Conservation (phyloP, 2,113 vertebrate genomes). For the Corythornis cristatus region DNA sequence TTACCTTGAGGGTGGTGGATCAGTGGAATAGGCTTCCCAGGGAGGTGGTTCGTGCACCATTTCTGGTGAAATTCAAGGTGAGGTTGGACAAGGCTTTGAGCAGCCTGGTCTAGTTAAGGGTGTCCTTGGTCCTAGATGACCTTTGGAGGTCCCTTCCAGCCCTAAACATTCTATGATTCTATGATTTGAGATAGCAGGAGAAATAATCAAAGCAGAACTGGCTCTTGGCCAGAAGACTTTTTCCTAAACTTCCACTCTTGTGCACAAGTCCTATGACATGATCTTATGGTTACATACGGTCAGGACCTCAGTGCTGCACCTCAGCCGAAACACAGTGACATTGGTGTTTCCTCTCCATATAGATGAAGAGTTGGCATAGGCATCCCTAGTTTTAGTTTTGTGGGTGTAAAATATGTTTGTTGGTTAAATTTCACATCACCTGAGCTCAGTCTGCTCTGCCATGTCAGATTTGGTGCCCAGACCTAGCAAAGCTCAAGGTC, state of each 20-base stretch:
- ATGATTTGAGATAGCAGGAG: background rate
- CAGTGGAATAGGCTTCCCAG: too few species aligned
- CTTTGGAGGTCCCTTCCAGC: too few species aligned
- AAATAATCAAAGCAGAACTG: constrained; percentile 14
- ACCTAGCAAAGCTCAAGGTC: background rate
- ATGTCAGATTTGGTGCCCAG: background rate
- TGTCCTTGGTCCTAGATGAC: too few species aligned
- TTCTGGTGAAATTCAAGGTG: too few species aligned
- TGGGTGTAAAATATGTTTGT: constrained; percentile 32
- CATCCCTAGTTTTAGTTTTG: background rate
- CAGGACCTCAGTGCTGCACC: background rate
- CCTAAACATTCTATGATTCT: too few species aligned
- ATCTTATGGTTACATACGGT: constrained; percentile 54
- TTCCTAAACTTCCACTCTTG: background rate
- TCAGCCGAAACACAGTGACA: background rate
- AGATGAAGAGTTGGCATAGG: constrained; percentile 10
- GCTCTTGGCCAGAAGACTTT: background rate
- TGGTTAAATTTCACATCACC: background rate
- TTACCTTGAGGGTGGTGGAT: too few species aligned
- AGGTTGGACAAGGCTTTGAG: too few species aligned
- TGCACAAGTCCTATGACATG: background rate
- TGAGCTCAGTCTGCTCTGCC: constrained; percentile 2
- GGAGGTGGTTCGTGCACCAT: too few species aligned
- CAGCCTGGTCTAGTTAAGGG: too few species aligned
- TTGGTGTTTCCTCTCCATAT: background rate